Evolutionary conservation across 2,888 invertebrate genomes (phyloP), one percentile per base, ranked within the genome.

Genomic region (Chrysodeixis includens): DNA sequence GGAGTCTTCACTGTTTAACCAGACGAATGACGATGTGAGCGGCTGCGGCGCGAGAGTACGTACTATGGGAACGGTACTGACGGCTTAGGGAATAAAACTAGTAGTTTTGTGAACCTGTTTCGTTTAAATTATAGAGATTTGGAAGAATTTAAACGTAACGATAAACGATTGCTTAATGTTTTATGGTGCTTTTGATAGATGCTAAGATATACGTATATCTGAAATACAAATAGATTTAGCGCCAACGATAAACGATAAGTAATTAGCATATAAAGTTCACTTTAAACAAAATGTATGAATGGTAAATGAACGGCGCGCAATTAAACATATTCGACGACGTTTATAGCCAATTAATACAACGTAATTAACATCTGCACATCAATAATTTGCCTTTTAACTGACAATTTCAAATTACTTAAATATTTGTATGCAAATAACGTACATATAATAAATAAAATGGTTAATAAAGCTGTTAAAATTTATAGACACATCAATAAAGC

Each of bases 401-500:
- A 49, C 14, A 14, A 71, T 60, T 65, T 57, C 44, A 32, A 76
- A 57, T 56, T 53, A 49, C 16, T 14, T 20, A 20, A 22, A 49
- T 44, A 52, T 76, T 60, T 70, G 46, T 46, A 18, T 30, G 49
- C 12, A 55, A 61, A 59, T 69, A 58, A 63, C 76, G 55, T 40
- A 52, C 54, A 75, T 78, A 70, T 62, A 53, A 73, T 76, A 78
- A 79, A 78, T 73, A 67, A 79, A 79, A 67, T 76, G 62, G 68
- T 73, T 79, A 79, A 79, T 79, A 79, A 79, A 82, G 77, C 74
- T 66, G 71, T 82, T 62, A 69, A 79, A 82, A 73, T 76, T 73
- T 79, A 76, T 76, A 73, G 76, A 71, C 77, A 76, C 78, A 81
- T 75, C 78, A 78, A 78, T 80, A 82, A 75, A 82, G 78, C 44